phyloP scores from a whole-genome alignment of 1,140 invertebrate genomes.

The Zaprionus kolodkinae region DNA sequence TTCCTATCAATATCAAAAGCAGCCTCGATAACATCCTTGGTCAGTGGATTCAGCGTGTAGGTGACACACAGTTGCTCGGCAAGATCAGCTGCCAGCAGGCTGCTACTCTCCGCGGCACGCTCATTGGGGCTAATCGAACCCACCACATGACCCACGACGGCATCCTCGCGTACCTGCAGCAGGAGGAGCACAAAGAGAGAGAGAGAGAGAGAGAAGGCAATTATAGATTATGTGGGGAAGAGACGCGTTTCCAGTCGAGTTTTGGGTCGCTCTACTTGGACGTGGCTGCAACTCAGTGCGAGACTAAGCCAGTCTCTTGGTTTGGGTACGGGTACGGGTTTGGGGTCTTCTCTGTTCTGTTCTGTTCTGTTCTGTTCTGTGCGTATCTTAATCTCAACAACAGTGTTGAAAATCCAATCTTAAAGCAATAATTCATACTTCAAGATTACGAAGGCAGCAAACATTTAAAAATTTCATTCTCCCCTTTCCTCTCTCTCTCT shows the following conservation, averaged over 20 bases:
- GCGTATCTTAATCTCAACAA: constrained; percentile 81
- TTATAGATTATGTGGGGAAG: constrained; percentile 66
- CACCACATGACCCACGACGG: constrained; percentile 90
- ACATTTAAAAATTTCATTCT: constrained; percentile 80
- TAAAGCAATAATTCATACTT: constrained; percentile 84
- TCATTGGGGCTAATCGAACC: constrained; percentile 92
- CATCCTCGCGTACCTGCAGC: constrained; percentile 91
- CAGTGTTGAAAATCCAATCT: constrained; percentile 84
- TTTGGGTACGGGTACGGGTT: neutral
- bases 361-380: constrained; percentile 39
- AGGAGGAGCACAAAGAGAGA: constrained; percentile 40
- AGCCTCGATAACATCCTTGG: constrained; percentile 88
- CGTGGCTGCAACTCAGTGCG: neutral
- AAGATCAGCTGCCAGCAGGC: constrained; percentile 38
- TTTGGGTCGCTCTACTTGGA: constrained; percentile 12
- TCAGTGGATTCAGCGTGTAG: constrained; percentile 91
- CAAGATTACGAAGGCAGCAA: constrained; percentile 81
- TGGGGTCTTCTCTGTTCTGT: constrained; percentile 47
- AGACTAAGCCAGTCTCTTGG: neutral
- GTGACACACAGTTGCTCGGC: constrained; percentile 89
- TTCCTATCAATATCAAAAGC: constrained; percentile 95
- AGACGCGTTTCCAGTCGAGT: constrained; percentile 1
- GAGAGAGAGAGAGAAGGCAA: constrained; percentile 55
- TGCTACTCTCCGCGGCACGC: constrained; percentile 85
- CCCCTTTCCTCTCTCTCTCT: neutral